These are phyloP conservation scores for Altica lythri DNA, from an alignment of 2,888 invertebrate species.

Conservation along the genomic window DNA sequence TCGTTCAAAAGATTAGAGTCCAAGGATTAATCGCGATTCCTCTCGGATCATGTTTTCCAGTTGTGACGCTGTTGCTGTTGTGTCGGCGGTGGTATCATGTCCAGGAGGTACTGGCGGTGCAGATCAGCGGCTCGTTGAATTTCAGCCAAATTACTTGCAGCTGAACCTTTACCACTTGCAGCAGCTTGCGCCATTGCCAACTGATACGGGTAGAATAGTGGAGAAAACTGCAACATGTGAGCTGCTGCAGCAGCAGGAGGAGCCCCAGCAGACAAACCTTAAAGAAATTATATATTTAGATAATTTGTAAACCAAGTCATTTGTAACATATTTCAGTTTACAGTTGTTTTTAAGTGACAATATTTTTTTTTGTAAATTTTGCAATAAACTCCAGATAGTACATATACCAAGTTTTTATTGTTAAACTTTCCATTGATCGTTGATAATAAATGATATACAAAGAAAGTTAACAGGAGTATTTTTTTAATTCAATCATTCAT, in stretches of 20 bases:
- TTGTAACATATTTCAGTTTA: no score
- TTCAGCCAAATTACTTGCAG: slow-evolving; percentile 69
- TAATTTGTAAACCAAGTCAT: not conserved
- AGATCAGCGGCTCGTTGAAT: slow-evolving; percentile 84
- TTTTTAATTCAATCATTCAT: no score
- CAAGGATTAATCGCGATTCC: slow-evolving; percentile 12
- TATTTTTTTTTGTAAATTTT: no score
- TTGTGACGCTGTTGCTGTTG: slow-evolving; percentile 60
- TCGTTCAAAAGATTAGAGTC: not conserved
- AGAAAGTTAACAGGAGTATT: no score
- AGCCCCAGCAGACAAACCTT: slow-evolving; percentile 64
- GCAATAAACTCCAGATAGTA: no score
- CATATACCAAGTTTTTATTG: no score
- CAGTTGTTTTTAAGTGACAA: no score
- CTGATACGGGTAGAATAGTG: slow-evolving; percentile 87
- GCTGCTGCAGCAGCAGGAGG: slow-evolving; percentile 79
- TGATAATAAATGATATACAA: no score
- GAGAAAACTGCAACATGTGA: slow-evolving; percentile 88
- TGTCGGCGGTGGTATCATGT: slow-evolving; percentile 83
- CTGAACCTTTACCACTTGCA: slow-evolving; percentile 52
- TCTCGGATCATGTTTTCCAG: slow-evolving; percentile 64
- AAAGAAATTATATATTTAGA: slow-evolving; percentile 28
- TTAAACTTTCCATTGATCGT: no score
- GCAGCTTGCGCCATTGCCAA: slow-evolving; percentile 82
- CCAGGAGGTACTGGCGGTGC: slow-evolving; percentile 93